phyloP scores from a whole-genome alignment of 2,113 vertebrate genomes.

The Malurus alboscapulatus region DNA sequence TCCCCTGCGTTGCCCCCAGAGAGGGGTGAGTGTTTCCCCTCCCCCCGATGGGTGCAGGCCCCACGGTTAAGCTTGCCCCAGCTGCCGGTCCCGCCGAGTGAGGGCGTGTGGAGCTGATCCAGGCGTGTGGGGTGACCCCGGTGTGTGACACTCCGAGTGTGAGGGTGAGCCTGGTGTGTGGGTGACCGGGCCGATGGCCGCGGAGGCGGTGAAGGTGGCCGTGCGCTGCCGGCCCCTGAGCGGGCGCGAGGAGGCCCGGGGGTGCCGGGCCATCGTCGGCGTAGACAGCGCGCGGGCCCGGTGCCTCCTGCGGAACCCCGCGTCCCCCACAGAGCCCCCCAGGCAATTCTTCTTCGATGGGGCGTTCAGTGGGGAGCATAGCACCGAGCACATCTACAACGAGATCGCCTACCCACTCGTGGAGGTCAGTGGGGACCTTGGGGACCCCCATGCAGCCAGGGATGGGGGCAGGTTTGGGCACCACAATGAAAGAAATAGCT shows the following conservation, averaged over 20 bases:
- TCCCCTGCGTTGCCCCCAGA: not conserved
- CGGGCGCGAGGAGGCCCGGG: constrained; percentile 74
- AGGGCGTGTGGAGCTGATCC: not conserved
- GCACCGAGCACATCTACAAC: constrained; percentile 88
- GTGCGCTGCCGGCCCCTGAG: constrained; percentile 84
- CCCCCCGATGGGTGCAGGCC: not conserved
- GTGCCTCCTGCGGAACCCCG: constrained; percentile 82
- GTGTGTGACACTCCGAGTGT: too few species aligned
- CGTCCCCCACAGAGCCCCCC: constrained; percentile 71
- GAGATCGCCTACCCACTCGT: constrained; percentile 84
- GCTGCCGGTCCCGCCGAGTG: fast-evolving
- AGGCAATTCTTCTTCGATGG: constrained; percentile 91
- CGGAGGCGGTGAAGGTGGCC: constrained; percentile 83
- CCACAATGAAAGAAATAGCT: not conserved
- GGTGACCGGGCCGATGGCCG: constrained; percentile 65
- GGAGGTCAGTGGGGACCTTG: constrained; percentile 75
- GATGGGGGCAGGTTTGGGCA: not conserved
- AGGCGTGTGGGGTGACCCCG: fast-evolving
- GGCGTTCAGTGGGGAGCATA: constrained; percentile 78
- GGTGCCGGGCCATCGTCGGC: constrained; percentile 73
- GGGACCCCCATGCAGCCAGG: not conserved
- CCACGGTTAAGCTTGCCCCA: not conserved
- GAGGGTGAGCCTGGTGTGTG: not conserved
- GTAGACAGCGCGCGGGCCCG: constrained; percentile 75
- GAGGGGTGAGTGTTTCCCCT: fast-evolving